A percentile compares a stretch with the other conserved stretches of the same genome.
These are phyloP conservation scores for Campaea margaritaria DNA, from an alignment of 2,888 invertebrate species.

Conservation along the genomic window DNA sequence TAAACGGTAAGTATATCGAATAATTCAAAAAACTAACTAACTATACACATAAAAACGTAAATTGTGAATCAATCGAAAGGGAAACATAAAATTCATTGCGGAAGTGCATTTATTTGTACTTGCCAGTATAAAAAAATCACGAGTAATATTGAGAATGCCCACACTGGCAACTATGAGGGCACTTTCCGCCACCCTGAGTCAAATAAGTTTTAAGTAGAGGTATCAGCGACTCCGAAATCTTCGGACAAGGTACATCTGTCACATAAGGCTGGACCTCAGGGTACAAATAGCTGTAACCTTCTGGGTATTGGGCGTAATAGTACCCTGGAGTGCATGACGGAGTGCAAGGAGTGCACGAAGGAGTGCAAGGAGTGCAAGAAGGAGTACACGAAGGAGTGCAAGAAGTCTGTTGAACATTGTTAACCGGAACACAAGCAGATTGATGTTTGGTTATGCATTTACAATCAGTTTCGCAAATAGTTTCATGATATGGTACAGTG, in stretches of 20 bases:
- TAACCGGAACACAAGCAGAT: constrained; percentile 25
- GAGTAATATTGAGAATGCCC: constrained; percentile 22
- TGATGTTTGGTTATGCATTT: constrained; percentile 38
- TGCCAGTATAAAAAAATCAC: not conserved
- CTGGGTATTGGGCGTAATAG: constrained; percentile 26
- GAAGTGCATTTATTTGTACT: too few species aligned
- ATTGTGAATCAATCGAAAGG: too few species aligned
- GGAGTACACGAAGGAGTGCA: constrained; percentile 2
- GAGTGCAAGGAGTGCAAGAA: too few species aligned
- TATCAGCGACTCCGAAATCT: constrained; percentile 30
- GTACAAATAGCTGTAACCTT: constrained; percentile 27
- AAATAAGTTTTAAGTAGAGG: constrained; percentile 38
- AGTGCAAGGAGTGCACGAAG: too few species aligned
- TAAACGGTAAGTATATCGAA: too few species aligned
- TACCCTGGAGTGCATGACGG: constrained; percentile 9
- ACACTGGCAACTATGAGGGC: constrained; percentile 24
- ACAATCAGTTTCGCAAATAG: constrained; percentile 33
- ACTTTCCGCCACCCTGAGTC: constrained; percentile 16
- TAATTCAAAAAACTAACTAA: too few species aligned
- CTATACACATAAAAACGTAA: too few species aligned
- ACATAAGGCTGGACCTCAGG: constrained; percentile 14
- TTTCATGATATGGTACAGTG: constrained; percentile 26
- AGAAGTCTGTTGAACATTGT: constrained; percentile 29
- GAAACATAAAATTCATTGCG: too few species aligned
- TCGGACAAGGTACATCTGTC: constrained; percentile 14